These are phyloP conservation scores for Gerris buenoi DNA, from an alignment of 1,140 invertebrate species.

Conservation along the genomic window DNA sequence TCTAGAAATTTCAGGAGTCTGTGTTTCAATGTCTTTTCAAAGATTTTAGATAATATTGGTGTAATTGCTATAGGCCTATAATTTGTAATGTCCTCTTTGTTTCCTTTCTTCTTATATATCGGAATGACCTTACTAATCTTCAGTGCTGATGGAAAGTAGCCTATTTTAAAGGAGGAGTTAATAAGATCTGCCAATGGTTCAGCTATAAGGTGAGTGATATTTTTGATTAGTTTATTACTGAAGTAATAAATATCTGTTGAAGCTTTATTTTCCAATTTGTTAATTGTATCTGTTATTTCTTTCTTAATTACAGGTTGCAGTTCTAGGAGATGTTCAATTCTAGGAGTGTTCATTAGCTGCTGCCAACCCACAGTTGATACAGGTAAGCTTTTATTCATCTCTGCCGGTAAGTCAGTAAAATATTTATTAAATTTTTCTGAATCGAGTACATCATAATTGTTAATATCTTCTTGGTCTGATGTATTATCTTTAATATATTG, in stretches of 20 bases:
- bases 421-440: not conserved
- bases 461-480: not conserved
- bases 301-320: not conserved
- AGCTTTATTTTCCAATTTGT: not conserved
- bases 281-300: not conserved
- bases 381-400: not conserved
- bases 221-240: not conserved
- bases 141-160: not conserved
- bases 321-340: not conserved
- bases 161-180: not conserved
- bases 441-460: not conserved
- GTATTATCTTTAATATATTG: not conserved
- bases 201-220: not conserved
- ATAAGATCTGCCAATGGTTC: not conserved
- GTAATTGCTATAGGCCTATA: not conserved
- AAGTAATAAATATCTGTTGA: not conserved
- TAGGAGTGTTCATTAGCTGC: not conserved
- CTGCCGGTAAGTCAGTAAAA: not conserved
- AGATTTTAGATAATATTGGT: slow-evolving; percentile 2
- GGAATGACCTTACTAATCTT: not conserved
- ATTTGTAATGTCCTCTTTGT: not conserved
- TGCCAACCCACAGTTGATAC: not conserved
- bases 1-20: slow-evolving; percentile 2
- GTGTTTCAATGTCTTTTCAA: slow-evolving; percentile 6
- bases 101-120: not conserved